phyloP scores from a whole-genome alignment of 2,113 vertebrate genomes.

The Ibidorhyncha struthersii region DNA sequence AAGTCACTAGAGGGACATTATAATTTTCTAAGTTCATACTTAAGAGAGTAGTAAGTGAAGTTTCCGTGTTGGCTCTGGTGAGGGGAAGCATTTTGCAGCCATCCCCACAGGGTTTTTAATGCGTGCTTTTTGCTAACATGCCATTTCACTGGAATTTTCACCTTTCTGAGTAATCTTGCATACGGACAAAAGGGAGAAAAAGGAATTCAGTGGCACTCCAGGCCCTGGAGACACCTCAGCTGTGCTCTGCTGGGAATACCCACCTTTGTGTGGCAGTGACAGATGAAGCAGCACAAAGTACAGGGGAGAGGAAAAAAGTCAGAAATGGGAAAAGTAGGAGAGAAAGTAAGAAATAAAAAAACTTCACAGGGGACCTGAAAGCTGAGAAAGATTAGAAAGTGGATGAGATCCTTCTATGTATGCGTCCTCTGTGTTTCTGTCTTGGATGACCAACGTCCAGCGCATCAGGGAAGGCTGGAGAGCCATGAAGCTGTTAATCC shows the following conservation, averaged over 20 bases:
- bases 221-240: background rate
- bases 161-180: slow-evolving; percentile 27
- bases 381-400: background rate
- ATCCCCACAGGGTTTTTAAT: background rate
- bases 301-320: background rate
- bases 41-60: background rate
- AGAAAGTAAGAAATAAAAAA: background rate
- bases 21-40: background rate
- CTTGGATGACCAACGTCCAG: background rate
- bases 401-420: background rate
- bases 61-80: background rate
- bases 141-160: slow-evolving; percentile 34
- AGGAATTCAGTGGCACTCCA: background rate
- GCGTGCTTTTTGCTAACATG: background rate
- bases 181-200: background rate
- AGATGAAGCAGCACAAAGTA: background rate
- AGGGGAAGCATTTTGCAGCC: slow-evolving; percentile 38
- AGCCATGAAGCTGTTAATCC: background rate
- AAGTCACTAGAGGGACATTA: background rate
- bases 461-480: background rate
- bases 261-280: background rate
- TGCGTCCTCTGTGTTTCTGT: background rate
- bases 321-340: background rate
- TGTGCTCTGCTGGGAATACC: background rate
- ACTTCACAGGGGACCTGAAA: background rate